Evolutionary conservation across 1,140 invertebrate genomes (phyloP), one percentile per base, ranked within the genome.

Genomic region (Pachypeltis micranthus): DNA sequence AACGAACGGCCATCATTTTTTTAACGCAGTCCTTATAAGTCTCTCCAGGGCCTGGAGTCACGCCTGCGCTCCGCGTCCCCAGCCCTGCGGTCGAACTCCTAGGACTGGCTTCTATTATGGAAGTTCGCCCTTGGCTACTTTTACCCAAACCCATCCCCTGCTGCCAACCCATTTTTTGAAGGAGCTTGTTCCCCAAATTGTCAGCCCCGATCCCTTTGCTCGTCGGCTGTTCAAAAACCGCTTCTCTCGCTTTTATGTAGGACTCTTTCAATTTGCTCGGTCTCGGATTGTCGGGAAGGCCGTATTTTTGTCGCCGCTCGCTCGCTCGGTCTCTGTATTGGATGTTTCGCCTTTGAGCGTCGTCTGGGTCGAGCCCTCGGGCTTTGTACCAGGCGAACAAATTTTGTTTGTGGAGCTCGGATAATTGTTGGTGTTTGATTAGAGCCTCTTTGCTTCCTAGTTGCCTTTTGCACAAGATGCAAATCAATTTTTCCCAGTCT

Each of bases 101-200:
- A 62, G 81, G 75, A 69, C 84, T 82, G 31, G 80, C 82, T 78
- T 93, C 87, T 65, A 96, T 90, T 56, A 94, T 93, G 54, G 86
- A 88, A 7, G 91, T 91, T 68, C 92, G 81, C n/a, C 95, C 95
- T 77, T 97, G 94, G 72, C 93, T 91, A 29, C 81, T 81, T 72
- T 90, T 91, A 2, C 96, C 96, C 10, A 98, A 76, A 0, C 96
- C 96, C 81, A 92, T 85, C 1, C 96, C 96, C 74, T 94, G 90
- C 3, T 86, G 88, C 96, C 96, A 99, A 0, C 96, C 96, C 96
- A 98, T 98, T 76, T 95, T 97, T 76, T 98, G 93, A 47, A 99
- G 74, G 68, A 99, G 78, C 74, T 91, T 89, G 75, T 87, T 96
- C 1, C 93, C 93, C 68, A 94, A 86, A 74, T 93, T 94, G 64